Base-by-base conservation (phyloP, 1,140 invertebrate species). In the Prorops nasuta region DNA sequence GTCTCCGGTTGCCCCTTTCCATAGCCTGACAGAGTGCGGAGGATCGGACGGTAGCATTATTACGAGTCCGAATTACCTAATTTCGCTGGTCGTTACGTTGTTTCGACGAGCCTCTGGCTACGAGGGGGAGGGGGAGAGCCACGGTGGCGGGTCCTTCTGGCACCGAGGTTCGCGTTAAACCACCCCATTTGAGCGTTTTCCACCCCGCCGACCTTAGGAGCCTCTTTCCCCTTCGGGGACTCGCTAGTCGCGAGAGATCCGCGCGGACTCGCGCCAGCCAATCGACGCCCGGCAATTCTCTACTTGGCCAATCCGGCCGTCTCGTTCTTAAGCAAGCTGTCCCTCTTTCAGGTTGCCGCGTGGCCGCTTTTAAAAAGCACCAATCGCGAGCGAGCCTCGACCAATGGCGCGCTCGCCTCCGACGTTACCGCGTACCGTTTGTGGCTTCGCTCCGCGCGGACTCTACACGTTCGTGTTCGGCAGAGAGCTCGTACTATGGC, bases 181-280 rank as follows among this genome's bases (percentile, higher is more conserved):
- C 75, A 76, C 74, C 75, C 75, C 71, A 77, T 76, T 76, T 76
- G 75, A 75, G 68, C 75, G 74, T 76, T 77, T 76, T 76, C 75
- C 74, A 77, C 70, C 72, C 75, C 66, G 68, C 65, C 72, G 69
- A 76, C 72, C 72, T 76, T 75, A 73, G 64, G 67, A 34, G 47
- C 21, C 47, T 48, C 43, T 36, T 28, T 36, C 34, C 36, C 42
- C 32, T 7, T 31, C 52, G 10, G 46, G 32, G 36, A 48, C 41
- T 21, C 42, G 15, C 18, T 6, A n/a, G 18, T n/a, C 35, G 35
- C 35, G 4, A 44, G 24, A 44, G 43, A 36, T 14, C 24, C 40
- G 46, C 15, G 20, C 18, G 16, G 31, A 6, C 24, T 28, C 24
- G 24, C 24, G 24, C 24, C 4, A 28, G 24, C 24, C 4, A 28